A percentile compares a stretch with the other conserved stretches of the same genome.
Evolutionary conservation across 2,113 vertebrate species (phyloP).

Genomic region (Rafetus swinhoei): DNA sequence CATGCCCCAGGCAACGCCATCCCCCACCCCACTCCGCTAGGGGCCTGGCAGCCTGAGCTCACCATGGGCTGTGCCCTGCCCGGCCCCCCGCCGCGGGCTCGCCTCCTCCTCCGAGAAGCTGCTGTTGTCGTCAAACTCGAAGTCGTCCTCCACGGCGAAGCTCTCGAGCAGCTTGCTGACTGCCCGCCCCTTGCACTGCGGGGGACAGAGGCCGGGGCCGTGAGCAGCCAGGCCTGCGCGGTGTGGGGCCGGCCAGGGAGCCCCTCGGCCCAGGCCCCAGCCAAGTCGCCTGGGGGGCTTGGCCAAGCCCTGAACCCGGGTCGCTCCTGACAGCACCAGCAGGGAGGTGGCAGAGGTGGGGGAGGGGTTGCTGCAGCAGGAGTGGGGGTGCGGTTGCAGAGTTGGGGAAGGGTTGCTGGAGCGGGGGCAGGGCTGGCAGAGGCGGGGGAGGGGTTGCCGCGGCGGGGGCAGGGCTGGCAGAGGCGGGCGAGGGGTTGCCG

Average conservation of each 20-base stretch:
- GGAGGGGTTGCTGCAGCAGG: too few species aligned
- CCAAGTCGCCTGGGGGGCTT: too few species aligned
- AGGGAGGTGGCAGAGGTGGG: too few species aligned
- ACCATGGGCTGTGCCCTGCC: slow-evolving; percentile 41
- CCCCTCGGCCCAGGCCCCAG: neutral
- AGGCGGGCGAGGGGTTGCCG: neutral
- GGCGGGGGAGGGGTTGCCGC: neutral
- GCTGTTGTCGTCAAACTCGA: slow-evolving; percentile 90
- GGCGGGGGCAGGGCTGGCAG: accelerated
- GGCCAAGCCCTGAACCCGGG: neutral
- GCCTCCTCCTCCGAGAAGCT: slow-evolving; percentile 92
- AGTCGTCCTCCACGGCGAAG: slow-evolving; percentile 91
- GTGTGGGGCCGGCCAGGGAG: neutral
- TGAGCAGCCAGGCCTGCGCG: accelerated
- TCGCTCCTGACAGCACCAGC: neutral
- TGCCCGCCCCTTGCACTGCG: slow-evolving; percentile 87
- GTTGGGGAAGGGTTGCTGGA: too few species aligned
- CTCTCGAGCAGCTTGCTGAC: slow-evolving; percentile 94
- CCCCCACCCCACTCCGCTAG: too few species aligned
- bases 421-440: neutral
- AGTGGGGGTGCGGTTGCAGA: too few species aligned
- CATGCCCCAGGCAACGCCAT: too few species aligned
- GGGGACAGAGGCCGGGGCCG: neutral
- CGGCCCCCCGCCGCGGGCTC: neutral
- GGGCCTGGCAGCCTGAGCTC: neutral